These are phyloP conservation scores for Chiridota heheva DNA, from an alignment of 35 echinoderm and acorn worm genomes.

Conservation along the genomic window DNA sequence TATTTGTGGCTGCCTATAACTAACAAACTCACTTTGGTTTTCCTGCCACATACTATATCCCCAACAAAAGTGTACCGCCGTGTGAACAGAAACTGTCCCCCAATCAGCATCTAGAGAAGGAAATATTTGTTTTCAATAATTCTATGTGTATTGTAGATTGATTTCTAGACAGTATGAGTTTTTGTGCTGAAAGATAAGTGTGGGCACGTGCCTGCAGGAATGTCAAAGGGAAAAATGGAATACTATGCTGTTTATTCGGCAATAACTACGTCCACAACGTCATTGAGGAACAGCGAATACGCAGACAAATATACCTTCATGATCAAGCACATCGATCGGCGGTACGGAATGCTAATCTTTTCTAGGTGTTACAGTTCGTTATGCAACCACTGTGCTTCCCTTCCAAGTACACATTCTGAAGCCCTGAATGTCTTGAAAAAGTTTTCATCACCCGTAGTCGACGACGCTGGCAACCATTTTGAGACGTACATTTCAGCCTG, in stretches of 20 bases:
- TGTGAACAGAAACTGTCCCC: background rate
- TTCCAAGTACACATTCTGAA: background rate
- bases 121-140: too few relatives aligned
- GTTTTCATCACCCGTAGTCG: background rate
- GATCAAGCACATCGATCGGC: background rate
- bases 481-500: background rate
- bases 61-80: background rate
- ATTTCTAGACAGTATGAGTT: too few relatives aligned
- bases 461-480: too few relatives aligned
- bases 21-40: background rate
- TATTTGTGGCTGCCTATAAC: background rate
- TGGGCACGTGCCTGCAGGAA: background rate
- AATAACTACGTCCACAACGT: conserved; percentile 1
- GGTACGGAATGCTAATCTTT: conserved; percentile 3
- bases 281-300: background rate
- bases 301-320: background rate
- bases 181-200: too few relatives aligned
- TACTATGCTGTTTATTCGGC: background rate
- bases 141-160: too few relatives aligned
- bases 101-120: too few relatives aligned
- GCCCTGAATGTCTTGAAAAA: background rate
- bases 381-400: background rate
- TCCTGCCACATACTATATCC: background rate
- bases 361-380: background rate
- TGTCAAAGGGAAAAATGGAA: background rate